Percentiles rank a stretch among this genome's conserved stretches.
Conservation (phyloP, 2,113 vertebrate species). For the Chamaea fasciata region DNA sequence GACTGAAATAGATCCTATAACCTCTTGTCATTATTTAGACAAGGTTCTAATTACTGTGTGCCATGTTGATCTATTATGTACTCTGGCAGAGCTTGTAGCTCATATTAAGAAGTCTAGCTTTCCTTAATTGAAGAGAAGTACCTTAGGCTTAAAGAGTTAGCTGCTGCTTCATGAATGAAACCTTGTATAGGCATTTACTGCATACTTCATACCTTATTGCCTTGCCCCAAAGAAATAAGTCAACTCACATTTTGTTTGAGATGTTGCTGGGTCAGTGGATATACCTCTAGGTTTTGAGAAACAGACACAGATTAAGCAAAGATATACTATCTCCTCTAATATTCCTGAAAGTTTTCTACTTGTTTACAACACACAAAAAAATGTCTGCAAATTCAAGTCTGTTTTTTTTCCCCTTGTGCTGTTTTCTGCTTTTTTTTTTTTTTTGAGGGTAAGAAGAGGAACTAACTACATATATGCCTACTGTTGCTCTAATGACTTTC, state of each 20-base stretch:
- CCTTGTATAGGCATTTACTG: neutral
- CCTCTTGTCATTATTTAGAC: constrained; percentile 25
- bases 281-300: neutral
- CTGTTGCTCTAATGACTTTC: neutral
- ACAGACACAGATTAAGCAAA: neutral
- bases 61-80: neutral
- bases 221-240: neutral
- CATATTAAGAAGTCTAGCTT: constrained; percentile 6
- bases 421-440: neutral
- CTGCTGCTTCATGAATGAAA: constrained; percentile 37
- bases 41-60: constrained; percentile 38
- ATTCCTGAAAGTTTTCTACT: neutral
- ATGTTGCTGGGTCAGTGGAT: neutral
- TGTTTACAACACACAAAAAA: neutral
- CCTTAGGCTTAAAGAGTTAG: neutral
- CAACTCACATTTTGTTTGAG: neutral
- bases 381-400: neutral
- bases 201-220: neutral
- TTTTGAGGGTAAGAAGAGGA: neutral
- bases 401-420: neutral
- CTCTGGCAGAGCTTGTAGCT: neutral
- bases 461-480: neutral
- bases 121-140: constrained; percentile 26
- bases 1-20: constrained; percentile 46
- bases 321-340: neutral